phyloP scores from a whole-genome alignment of 2,797 vertebrate species.

The Malacoctenus gilli region DNA sequence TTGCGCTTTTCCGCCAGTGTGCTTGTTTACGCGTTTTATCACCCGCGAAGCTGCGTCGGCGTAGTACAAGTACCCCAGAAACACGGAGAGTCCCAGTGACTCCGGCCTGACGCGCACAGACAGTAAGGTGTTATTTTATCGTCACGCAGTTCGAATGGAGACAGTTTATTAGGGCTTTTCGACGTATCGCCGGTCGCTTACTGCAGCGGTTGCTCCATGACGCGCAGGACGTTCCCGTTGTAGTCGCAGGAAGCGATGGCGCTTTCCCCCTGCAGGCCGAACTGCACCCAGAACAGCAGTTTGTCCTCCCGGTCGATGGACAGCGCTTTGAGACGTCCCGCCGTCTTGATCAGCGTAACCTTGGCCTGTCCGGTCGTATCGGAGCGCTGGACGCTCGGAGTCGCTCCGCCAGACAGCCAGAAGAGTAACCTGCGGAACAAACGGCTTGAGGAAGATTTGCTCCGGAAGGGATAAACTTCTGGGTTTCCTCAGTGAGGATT shows the following conservation, averaged over 20 bases:
- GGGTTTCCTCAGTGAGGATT: no score
- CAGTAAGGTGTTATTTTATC: no score
- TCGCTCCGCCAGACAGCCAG: constrained; percentile 84
- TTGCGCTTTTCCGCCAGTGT: constrained; percentile 78
- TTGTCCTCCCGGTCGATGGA: constrained; percentile 80
- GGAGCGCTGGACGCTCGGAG: constrained; percentile 81
- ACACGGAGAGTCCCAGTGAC: constrained; percentile 82
- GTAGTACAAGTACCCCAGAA: constrained; percentile 86
- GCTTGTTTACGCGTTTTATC: constrained; percentile 86
- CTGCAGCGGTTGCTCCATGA: constrained; percentile 77
- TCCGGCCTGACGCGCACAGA: constrained; percentile 79
- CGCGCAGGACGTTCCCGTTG: constrained; percentile 76
- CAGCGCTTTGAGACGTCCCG: constrained; percentile 76
- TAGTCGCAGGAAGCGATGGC: constrained; percentile 88
- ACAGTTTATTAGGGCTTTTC: background rate
- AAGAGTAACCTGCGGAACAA: constrained; percentile 86
- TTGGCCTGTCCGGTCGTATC: constrained; percentile 67
- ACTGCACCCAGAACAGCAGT: constrained; percentile 89
- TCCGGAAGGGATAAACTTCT: no score
- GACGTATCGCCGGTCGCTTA: constrained; percentile 64
- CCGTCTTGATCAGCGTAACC: constrained; percentile 77
- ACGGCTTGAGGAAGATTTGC: no score
- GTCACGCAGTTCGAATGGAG: no score
- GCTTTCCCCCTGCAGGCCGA: constrained; percentile 61
- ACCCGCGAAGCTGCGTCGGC: constrained; percentile 77